phyloP scores from a whole-genome alignment of 2,888 invertebrate species.

The Oscheius onirici region DNA sequence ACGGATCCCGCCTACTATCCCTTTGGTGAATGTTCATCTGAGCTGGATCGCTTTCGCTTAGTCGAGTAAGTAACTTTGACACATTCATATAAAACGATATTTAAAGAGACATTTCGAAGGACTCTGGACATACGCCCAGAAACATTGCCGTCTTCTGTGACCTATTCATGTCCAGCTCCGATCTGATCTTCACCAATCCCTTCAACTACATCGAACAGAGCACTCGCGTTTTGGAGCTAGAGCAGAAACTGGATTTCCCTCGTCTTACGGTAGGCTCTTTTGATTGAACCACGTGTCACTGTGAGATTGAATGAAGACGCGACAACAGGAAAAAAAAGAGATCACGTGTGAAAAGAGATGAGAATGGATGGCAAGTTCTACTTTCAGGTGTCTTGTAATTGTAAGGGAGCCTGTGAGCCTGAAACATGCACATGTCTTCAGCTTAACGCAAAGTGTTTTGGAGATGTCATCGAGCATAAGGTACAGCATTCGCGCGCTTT shows the following conservation, averaged over 20 bases:
- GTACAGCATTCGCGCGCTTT: background rate
- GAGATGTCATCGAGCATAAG: background rate
- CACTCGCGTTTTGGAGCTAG: background rate
- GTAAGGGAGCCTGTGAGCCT: background rate
- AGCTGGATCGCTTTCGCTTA: background rate
- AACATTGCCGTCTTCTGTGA: conserved; percentile 4
- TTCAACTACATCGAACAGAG: conserved; percentile 1
- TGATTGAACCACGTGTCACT: background rate
- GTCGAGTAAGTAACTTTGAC: background rate
- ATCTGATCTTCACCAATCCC: background rate
- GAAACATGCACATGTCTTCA: conserved; percentile 5
- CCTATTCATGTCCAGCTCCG: background rate
- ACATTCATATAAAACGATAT: background rate
- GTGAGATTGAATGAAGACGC: too few relatives aligned
- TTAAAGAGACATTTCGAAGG: background rate
- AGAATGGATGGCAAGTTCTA: too few relatives aligned
- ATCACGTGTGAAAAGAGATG: too few relatives aligned
- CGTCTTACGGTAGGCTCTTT: background rate
- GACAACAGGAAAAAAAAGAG: too few relatives aligned
- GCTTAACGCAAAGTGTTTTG: background rate
- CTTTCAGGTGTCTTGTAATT: background rate
- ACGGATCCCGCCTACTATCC: background rate
- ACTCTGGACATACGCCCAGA: too few relatives aligned
- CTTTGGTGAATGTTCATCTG: background rate
- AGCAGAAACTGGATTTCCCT: background rate